Evolutionary conservation across 2,888 invertebrate species (phyloP), one percentile per base, ranked within the genome.

Genomic region (Philopedon plagiatum): DNA sequence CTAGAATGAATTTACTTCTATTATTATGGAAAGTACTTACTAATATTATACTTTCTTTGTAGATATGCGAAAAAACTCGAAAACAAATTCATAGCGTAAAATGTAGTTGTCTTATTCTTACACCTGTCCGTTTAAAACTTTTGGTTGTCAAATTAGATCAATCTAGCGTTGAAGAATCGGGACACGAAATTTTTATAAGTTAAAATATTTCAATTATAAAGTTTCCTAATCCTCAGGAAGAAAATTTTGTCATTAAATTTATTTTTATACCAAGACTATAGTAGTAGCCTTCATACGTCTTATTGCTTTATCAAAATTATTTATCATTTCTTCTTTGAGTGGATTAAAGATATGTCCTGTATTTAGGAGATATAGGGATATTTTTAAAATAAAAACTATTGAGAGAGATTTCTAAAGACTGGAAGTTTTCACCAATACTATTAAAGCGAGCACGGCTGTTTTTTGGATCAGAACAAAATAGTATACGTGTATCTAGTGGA

Each of bases 181-280:
- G n/a, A n/a, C n/a, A n/a, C n/a, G n/a, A 29, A 60, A 41, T n/a
- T n/a, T 54, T 37, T 34, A 56, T 11, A 9, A 21, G 37, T 49
- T 39, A 37, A 54, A 46, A 68, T 63, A 73, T 68, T 73, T 68
- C n/a, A 64, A 64, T 60, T 73, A 64, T 68, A 64, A 73, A 73
- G 73, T 73, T 73, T 68, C 73, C 68, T 73, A 73, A 67, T 67
- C 60, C 68, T 70, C 71, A 74, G 70, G 74, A 74, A 70, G 70
- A 70, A 74, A 70, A 61, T 60, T 60, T 71, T 65, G 61, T 65
- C 66, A 61, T 66, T 66, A 60, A 61, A 68, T 68, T 61, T 21
- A 49, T 68, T 68, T 68, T 68, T 49, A 44, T 32, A 60, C 23
- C 51, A 23, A 60, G 37, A 60, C 71, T 71, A 65, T 5, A 1